Conservation (phyloP, 92 coral and sea anemone genomes). For the Hydrozoanthus gracilis region DNA sequence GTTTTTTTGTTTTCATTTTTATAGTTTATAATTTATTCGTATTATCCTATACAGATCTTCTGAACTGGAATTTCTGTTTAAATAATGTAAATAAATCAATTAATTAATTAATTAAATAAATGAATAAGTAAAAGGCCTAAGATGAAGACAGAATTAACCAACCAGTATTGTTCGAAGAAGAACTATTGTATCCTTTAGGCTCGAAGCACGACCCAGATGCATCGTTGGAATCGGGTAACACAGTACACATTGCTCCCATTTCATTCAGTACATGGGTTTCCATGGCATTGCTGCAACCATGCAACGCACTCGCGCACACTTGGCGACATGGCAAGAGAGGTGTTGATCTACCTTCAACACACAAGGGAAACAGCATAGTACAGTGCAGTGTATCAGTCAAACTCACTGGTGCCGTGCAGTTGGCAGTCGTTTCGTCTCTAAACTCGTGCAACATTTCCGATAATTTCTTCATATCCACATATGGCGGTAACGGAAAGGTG, state of each 20-base stretch:
- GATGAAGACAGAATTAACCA: not conserved
- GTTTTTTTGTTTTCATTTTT: too few relatives aligned
- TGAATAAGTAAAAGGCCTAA: too few relatives aligned
- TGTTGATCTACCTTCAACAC: slow-evolving; percentile 10
- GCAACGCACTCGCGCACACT: slow-evolving; percentile 16
- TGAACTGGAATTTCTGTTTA: too few relatives aligned
- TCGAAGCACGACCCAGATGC: slow-evolving; percentile 17
- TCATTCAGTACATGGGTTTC: slow-evolving; percentile 25
- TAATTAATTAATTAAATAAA: too few relatives aligned
- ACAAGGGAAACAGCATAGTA: slow-evolving; percentile 24
- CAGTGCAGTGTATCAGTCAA: slow-evolving; percentile 26
- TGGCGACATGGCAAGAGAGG: slow-evolving; percentile 37
- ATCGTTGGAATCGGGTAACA: slow-evolving; percentile 34
- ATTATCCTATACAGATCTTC: too few relatives aligned
- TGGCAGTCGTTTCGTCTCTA: slow-evolving; percentile 27
- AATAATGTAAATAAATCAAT: too few relatives aligned
- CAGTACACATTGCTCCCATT: slow-evolving; percentile 40
- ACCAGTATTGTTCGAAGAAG: slow-evolving; percentile 21
- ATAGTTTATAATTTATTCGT: too few relatives aligned
- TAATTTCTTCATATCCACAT: slow-evolving; percentile 6
- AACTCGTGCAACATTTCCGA: slow-evolving; percentile 17
- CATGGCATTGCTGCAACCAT: slow-evolving; percentile 9
- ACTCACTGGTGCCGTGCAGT: slow-evolving; percentile 23
- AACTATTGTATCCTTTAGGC: slow-evolving; percentile 30
- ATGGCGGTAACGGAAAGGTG: slow-evolving; percentile 29